Base-by-base conservation (phyloP, 2,888 invertebrate genomes). In the Cartodere bifasciata region DNA sequence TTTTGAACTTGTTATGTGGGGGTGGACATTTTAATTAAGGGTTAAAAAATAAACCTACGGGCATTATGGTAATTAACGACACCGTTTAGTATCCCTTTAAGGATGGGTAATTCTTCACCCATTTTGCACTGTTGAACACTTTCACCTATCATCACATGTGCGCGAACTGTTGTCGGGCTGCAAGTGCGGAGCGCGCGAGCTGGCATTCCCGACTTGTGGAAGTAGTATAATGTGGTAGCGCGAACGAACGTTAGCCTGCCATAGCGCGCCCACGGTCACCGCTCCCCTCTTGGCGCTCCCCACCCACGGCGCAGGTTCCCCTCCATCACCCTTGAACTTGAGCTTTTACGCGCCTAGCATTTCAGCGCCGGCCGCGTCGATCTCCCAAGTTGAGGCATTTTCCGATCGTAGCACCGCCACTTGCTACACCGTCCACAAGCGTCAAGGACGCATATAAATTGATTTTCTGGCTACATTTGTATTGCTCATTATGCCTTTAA, bases 11-110 rank as follows among this genome's bases (percentile, higher is more conserved):
- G n/a, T n/a, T 7, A 20, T 20, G n/a, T 20, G 20, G 7, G 7
- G 20, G 20, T 20, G n/a, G n/a, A n/a, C n/a, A n/a, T n/a, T n/a
- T n/a, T 13, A 14, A n/a, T 29, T 12, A 12, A 24, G 35, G 24
- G 28, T 23, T 5, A 29, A 34, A 38, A 28, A 32, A 29, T 34
- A 49, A 41, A 86, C 86, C 65, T 85, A 87, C 87, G 86, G 71
- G 86, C 86, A 75, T 87, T 86, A 64, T 86, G 86, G 64, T 86
- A 86, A 64, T 84, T 80, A 61, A 85, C 83, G 57, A 81, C 84
- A 58, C 87, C 86, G 60, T 87, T 86, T 50, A 87, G 73, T 64
- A 87, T 87, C 57, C 85, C 84, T 64, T 87, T 87, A 43, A 87
- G 73, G 56, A 87, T 87, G 51, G 87, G 86, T 64, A 86, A 70